These are phyloP conservation scores for Mixornis gularis DNA, from an alignment of 2,113 vertebrate genomes.

Conservation along the genomic window DNA sequence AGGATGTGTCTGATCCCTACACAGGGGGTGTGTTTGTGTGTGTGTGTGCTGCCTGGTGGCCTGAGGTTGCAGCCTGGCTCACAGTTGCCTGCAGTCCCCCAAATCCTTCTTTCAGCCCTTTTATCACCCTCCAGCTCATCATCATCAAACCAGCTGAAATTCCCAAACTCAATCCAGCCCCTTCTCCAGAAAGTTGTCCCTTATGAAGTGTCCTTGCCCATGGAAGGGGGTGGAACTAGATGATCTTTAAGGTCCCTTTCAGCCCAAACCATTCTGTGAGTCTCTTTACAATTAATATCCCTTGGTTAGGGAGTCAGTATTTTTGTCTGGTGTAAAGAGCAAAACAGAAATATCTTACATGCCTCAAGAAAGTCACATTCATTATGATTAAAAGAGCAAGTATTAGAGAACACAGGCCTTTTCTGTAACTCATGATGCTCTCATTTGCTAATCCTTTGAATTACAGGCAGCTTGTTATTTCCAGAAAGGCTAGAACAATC, in stretches of 20 bases:
- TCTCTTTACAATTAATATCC: rapidly evolving
- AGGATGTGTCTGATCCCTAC: not conserved
- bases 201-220: not conserved
- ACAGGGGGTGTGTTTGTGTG: rapidly evolving
- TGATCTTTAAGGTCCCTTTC: not conserved
- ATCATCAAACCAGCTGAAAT: not conserved
- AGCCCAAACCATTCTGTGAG: not conserved
- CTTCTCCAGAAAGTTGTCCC: not conserved
- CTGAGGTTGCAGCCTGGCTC: not conserved
- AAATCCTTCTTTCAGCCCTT: not conserved
- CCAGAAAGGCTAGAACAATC: not conserved
- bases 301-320: not conserved
- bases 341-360: not conserved
- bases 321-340: not conserved
- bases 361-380: not conserved
- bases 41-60: not conserved
- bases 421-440: not conserved
- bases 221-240: not conserved
- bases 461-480: not conserved
- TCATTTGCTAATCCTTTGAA: not conserved
- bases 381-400: not conserved
- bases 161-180: not conserved
- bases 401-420: not conserved
- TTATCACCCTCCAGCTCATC: not conserved
- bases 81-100: not conserved